Percentiles rank a stretch among this genome's conserved stretches.
phyloP scores from a whole-genome alignment of 2,888 invertebrate species.

The Ormyrus labotus region DNA sequence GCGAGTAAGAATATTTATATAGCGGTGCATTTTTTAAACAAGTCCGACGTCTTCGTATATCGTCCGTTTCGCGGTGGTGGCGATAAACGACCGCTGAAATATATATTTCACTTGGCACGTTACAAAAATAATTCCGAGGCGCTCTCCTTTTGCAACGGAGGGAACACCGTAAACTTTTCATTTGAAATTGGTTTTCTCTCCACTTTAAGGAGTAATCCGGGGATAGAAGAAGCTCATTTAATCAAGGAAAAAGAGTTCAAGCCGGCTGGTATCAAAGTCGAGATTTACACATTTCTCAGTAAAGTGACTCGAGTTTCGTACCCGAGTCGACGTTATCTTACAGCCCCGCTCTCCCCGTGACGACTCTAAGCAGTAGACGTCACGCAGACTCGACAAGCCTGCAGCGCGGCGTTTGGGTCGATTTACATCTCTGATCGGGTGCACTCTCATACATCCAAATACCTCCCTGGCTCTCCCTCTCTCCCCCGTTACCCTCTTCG shows the following conservation, averaged over 20 bases:
- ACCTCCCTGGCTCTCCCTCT: not conserved
- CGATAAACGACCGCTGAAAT: too few relatives aligned
- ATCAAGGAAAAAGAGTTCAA: constrained; percentile 6
- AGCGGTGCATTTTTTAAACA: not conserved
- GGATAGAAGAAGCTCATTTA: not conserved
- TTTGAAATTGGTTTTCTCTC: too few relatives aligned
- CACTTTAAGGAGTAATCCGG: too few relatives aligned
- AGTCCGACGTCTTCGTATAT: not conserved
- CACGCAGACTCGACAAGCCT: constrained; percentile 9
- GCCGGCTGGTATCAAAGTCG: constrained; percentile 5
- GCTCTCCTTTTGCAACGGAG: too few relatives aligned
- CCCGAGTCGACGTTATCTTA: constrained; percentile 18
- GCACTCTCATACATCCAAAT: constrained; percentile 26
- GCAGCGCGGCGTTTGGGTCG: constrained; percentile 7
- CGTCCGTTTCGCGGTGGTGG: too few relatives aligned
- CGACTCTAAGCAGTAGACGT: constrained; percentile 15
- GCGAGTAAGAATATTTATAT: not conserved
- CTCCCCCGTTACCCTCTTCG: not conserved
- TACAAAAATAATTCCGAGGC: too few relatives aligned
- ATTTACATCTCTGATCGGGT: constrained; percentile 32
- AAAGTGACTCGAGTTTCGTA: constrained; percentile 15
- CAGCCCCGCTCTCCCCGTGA: not conserved
- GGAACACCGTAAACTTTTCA: too few relatives aligned
- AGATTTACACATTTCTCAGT: constrained; percentile 20
- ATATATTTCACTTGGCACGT: too few relatives aligned